phyloP scores from a whole-genome alignment of 1,140 invertebrate genomes.

The Drosophila equinoxialis region DNA sequence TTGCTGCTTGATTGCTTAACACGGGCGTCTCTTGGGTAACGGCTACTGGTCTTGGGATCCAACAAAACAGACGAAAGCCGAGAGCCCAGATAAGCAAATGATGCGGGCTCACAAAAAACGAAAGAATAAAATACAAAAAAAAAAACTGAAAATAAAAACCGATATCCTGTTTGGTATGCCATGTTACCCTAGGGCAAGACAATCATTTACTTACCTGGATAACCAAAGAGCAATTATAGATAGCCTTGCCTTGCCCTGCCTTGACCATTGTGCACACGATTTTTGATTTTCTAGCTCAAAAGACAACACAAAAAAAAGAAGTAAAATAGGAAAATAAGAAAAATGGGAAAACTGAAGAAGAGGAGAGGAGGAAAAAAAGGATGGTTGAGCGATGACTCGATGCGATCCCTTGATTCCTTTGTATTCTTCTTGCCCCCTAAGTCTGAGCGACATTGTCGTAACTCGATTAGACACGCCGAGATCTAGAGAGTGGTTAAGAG shows the following conservation, averaged over 20 bases:
- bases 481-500: background rate
- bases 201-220: slow-evolving; percentile 68
- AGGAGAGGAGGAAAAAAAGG: slow-evolving; percentile 21
- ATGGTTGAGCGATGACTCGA: slow-evolving; percentile 62
- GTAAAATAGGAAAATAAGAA: slow-evolving; percentile 34
- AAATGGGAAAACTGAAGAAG: slow-evolving; percentile 7
- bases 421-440: slow-evolving; percentile 26
- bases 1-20: slow-evolving; percentile 61
- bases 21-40: slow-evolving; percentile 55
- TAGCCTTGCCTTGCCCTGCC: slow-evolving; percentile 36
- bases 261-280: slow-evolving; percentile 68
- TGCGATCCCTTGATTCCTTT: slow-evolving; percentile 44
- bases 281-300: slow-evolving; percentile 71
- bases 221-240: slow-evolving; percentile 68
- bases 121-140: slow-evolving; percentile 9
- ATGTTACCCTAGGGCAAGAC: slow-evolving; percentile 60
- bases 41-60: slow-evolving; percentile 67
- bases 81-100: slow-evolving; percentile 64
- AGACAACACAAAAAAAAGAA: slow-evolving; percentile 15
- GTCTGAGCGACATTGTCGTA: slow-evolving; percentile 75
- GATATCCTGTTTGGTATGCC: slow-evolving; percentile 65
- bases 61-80: slow-evolving; percentile 7
- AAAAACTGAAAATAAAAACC: slow-evolving; percentile 41
- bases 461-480: slow-evolving; percentile 74
- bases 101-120: slow-evolving; percentile 48